Evolutionary conservation across 1,140 invertebrate species (phyloP).

Genomic region (Meteorus sp.): DNA sequence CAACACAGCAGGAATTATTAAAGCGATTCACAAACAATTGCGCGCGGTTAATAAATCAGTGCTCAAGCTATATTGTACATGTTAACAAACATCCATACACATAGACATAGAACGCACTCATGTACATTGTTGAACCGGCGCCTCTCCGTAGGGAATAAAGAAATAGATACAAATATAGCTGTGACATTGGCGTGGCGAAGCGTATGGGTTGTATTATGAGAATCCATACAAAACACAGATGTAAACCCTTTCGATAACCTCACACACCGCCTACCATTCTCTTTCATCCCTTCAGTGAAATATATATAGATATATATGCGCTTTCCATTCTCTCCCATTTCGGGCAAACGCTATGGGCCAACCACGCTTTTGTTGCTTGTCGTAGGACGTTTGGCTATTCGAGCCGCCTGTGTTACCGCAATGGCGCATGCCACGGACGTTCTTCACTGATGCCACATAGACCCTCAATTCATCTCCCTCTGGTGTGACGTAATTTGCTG

Average conservation of each 20-base stretch:
- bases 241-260: neutral
- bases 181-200: too few species aligned
- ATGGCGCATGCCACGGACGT: conserved; percentile 42
- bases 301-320: conserved; percentile 17
- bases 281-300: conserved; percentile 12
- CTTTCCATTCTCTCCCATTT: too few species aligned
- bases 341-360: neutral
- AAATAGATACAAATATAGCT: too few species aligned
- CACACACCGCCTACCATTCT: conserved; percentile 8
- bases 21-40: conserved; percentile 51
- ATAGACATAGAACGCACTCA: too few species aligned
- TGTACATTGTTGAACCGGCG: too few species aligned
- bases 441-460: conserved; percentile 37
- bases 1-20: conserved; percentile 53
- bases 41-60: conserved; percentile 53
- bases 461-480: neutral
- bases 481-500: conserved; percentile 45
- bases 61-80: conserved; percentile 25
- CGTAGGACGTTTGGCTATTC: conserved; percentile 33
- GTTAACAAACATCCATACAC: too few species aligned
- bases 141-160: too few species aligned
- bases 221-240: conserved; percentile 14
- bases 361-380: conserved; percentile 31
- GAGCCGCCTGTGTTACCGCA: conserved; percentile 40
- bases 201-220: conserved; percentile 5